Evolutionary conservation across 2,888 invertebrate species (phyloP).

Genomic region (Colletes collaris): DNA sequence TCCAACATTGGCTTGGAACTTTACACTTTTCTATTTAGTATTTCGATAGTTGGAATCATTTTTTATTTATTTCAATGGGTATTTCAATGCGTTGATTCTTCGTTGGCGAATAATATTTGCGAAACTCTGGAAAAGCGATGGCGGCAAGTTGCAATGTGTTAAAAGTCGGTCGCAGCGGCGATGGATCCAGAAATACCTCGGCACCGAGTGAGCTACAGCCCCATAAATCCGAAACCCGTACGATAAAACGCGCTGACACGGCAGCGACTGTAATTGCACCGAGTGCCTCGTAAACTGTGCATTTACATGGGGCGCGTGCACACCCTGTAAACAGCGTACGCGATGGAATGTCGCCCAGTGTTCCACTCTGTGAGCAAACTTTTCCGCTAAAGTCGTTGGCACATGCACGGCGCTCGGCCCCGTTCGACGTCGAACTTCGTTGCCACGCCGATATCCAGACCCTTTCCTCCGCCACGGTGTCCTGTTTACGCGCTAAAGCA

Average conservation of each 20-base stretch:
- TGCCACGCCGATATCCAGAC: constrained; percentile 25
- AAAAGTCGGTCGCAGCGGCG: constrained; percentile 42
- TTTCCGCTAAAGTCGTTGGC: constrained; percentile 54
- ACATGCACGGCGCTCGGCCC: constrained; percentile 9
- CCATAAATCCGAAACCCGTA: constrained; percentile 72
- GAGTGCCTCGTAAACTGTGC: constrained; percentile 73
- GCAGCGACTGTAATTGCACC: constrained; percentile 74
- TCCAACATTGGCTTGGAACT: too few species aligned
- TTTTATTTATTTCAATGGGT: too few species aligned
- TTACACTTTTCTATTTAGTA: too few species aligned
- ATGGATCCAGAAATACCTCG: constrained; percentile 65
- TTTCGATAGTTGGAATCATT: too few species aligned
- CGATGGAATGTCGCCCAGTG: constrained; percentile 49
- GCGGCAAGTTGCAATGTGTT: constrained; percentile 23
- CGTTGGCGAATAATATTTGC: too few species aligned
- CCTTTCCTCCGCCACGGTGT: not conserved
- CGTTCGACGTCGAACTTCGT: constrained; percentile 35
- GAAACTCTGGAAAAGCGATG: too few species aligned
- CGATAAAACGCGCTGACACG: constrained; percentile 73
- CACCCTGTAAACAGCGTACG: constrained; percentile 50
- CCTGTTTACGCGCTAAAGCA: constrained; percentile 28
- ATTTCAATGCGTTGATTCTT: too few species aligned
- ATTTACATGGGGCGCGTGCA: constrained; percentile 63
- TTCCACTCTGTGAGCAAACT: constrained; percentile 43
- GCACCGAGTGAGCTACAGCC: constrained; percentile 40